phyloP scores from a whole-genome alignment of 1,140 invertebrate genomes.

The Leptopilina boulardi region DNA sequence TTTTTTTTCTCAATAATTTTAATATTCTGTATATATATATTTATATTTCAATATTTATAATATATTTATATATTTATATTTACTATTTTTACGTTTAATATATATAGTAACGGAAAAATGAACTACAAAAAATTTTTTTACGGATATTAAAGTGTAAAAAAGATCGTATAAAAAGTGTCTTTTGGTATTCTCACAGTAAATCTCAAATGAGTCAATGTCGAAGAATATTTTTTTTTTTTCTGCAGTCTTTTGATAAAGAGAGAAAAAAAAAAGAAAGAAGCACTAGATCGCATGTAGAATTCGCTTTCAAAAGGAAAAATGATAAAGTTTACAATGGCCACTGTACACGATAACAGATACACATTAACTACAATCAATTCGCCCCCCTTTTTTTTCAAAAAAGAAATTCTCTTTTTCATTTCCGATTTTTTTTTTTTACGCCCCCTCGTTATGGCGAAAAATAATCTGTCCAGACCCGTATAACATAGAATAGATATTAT shows the following conservation, averaged over 20 bases:
- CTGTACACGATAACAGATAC: slow-evolving; percentile 66
- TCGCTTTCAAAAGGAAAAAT: slow-evolving; percentile 12
- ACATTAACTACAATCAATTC: slow-evolving; percentile 35
- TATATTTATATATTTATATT: slow-evolving; percentile 44
- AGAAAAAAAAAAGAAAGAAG: slow-evolving; percentile 3
- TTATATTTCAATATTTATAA: slow-evolving; percentile 15
- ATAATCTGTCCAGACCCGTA: slow-evolving; percentile 3
- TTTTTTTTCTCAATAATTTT: slow-evolving; percentile 35
- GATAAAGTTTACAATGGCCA: slow-evolving; percentile 54
- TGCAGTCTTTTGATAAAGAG: neutral
- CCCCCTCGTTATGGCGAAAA: slow-evolving; percentile 4
- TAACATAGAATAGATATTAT: neutral
- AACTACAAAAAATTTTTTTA: slow-evolving; percentile 24
- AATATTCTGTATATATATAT: slow-evolving; percentile 37
- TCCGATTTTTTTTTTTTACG: slow-evolving; percentile 10
- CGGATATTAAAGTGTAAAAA: slow-evolving; percentile 63
- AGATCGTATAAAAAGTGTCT: slow-evolving; percentile 64
- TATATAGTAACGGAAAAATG: slow-evolving; percentile 47
- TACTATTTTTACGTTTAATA: slow-evolving; percentile 32
- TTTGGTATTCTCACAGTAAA: slow-evolving; percentile 49
- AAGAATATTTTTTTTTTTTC: neutral
- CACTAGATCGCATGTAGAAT: neutral
- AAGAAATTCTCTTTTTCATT: neutral
- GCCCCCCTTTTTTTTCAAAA: neutral
- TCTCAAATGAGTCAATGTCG: neutral